Evolutionary conservation across 37 sponge, comb jelly and placozoan genomes (phyloP).

Genomic region (Petrosia ficiformis): DNA sequence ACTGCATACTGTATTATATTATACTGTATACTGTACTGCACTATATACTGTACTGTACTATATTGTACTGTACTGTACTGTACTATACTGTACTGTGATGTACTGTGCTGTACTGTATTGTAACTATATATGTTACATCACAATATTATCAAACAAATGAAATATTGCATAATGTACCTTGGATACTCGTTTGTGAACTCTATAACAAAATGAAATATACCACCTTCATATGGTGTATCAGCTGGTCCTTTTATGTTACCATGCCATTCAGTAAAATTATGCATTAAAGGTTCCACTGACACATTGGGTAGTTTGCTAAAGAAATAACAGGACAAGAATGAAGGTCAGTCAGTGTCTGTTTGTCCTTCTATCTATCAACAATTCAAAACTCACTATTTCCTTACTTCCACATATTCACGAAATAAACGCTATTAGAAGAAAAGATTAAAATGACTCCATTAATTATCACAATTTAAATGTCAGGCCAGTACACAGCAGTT

Average conservation of each 20-base stretch:
- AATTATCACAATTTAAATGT: neutral
- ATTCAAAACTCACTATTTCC: slow-evolving; percentile 36
- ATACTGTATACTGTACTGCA: too few relatives aligned
- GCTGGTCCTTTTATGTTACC: slow-evolving; percentile 56
- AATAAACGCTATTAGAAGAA: slow-evolving; percentile 28
- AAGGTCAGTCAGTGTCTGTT: too few relatives aligned
- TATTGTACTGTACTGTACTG: too few relatives aligned
- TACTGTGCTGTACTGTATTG: too few relatives aligned
- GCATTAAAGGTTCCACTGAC: slow-evolving; percentile 43
- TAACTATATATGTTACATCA: too few relatives aligned
- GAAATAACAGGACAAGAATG: neutral
- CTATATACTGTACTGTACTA: too few relatives aligned
- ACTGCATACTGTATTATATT: too few relatives aligned
- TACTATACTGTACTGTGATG: too few relatives aligned
- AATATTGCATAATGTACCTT: slow-evolving; percentile 20
- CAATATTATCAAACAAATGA: too few relatives aligned
- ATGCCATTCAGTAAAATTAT: slow-evolving; percentile 60
- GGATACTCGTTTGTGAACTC: slow-evolving; percentile 31
- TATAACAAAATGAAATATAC: slow-evolving; percentile 60
- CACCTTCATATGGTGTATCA: slow-evolving; percentile 52
- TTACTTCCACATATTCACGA: slow-evolving; percentile 51
- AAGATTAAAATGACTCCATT: neutral
- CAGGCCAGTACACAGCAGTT: too few relatives aligned
- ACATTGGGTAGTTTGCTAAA: slow-evolving; percentile 37
- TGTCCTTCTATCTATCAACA: too few relatives aligned